phyloP scores from a whole-genome alignment of 2,113 vertebrate genomes.

The Mellivora capensis region DNA sequence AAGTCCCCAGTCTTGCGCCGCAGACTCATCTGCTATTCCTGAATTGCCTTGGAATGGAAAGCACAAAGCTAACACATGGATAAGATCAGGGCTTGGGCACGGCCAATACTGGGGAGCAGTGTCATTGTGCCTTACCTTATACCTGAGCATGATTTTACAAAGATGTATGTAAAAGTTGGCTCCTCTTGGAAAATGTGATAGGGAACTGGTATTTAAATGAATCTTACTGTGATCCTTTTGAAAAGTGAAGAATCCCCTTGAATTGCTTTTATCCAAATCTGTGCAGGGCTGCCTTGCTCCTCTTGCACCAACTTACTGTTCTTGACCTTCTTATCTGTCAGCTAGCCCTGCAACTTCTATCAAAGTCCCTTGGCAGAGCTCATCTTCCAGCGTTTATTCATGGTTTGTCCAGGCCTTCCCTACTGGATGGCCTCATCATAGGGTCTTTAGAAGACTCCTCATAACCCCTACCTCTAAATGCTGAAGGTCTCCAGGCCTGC shows the following conservation, averaged over 20 bases:
- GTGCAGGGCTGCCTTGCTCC: no score
- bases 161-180: background rate
- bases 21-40: background rate
- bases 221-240: background rate
- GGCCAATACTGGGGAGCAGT: background rate
- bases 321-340: background rate
- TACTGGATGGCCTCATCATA: background rate
- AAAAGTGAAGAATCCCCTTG: background rate
- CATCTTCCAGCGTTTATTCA: background rate
- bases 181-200: background rate
- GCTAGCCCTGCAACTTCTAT: background rate
- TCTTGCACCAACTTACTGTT: background rate
- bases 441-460: background rate
- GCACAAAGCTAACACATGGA: rapidly evolving
- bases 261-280: background rate
- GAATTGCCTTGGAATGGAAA: background rate
- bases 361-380: background rate
- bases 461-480: background rate
- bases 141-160: background rate
- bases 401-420: background rate
- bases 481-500: background rate
- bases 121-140: background rate
- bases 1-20: background rate
- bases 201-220: background rate
- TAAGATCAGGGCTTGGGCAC: background rate